Conservation (phyloP, 2,113 vertebrate genomes). For the Ammodytes dubius region DNA sequence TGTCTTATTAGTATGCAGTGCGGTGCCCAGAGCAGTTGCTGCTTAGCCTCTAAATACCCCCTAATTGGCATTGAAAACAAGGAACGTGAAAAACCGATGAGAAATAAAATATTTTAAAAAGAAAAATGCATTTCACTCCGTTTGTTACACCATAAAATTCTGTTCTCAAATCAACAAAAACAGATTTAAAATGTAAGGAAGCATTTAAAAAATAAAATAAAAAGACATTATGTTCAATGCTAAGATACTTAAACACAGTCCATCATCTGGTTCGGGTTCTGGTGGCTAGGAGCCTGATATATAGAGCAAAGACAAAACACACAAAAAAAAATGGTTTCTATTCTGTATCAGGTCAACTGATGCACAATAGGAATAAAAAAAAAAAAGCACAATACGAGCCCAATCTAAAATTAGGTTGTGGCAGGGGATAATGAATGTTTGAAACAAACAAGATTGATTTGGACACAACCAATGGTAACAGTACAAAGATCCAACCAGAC, state of each 20-base stretch:
- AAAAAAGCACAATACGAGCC: conserved; percentile 70
- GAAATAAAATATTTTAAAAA: conserved; percentile 25
- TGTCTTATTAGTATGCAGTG: conserved; percentile 36
- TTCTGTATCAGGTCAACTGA: conserved; percentile 86
- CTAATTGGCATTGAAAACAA: conserved; percentile 60
- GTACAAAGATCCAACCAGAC: conserved; percentile 6
- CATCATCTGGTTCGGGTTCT: conserved; percentile 33
- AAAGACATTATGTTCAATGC: conserved; percentile 25
- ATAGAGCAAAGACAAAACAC: conserved; percentile 37
- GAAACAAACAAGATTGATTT: conserved; percentile 29
- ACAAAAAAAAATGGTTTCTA: conserved; percentile 35
- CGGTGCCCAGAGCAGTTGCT: conserved; percentile 40
- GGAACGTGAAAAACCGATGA: conserved; percentile 17
- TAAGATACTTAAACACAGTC: conserved; percentile 51
- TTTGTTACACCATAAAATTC: conserved; percentile 56
- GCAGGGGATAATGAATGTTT: conserved; percentile 40
- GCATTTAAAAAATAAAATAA: conserved; percentile 26
- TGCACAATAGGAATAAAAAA: conserved; percentile 54
- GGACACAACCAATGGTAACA: conserved; percentile 16
- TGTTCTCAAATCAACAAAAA: conserved; percentile 30
- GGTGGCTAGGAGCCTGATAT: conserved; percentile 56
- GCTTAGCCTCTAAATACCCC: conserved; percentile 56
- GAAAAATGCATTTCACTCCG: conserved; percentile 51
- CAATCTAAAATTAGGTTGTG: conserved; percentile 66
- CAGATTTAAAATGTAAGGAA: conserved; percentile 59